These are phyloP conservation scores for Saturnia japonica DNA, from an alignment of 2,888 invertebrate genomes.

Conservation along the genomic window DNA sequence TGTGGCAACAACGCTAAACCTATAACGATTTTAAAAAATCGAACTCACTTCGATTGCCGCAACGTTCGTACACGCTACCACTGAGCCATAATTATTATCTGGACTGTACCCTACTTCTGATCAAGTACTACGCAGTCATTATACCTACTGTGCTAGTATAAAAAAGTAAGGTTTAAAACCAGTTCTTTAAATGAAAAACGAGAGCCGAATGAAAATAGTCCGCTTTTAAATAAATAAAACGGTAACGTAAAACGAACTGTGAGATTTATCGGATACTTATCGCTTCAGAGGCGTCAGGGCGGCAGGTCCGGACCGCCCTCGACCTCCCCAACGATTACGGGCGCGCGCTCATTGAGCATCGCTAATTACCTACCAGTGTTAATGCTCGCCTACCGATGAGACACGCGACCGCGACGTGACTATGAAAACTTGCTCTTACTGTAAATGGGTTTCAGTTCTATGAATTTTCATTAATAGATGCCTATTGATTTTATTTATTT, in stretches of 20 bases:
- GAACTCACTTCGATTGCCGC: too few relatives aligned
- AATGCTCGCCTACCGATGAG: conserved; percentile 19
- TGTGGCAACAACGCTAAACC: too few relatives aligned
- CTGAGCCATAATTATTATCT: too few relatives aligned
- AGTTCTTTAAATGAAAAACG: not conserved
- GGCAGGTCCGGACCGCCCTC: conserved; percentile 37
- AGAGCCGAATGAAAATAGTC: not conserved
- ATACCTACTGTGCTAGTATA: too few relatives aligned
- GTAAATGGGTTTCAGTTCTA: not conserved
- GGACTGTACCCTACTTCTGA: too few relatives aligned
- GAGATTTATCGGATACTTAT: conserved; percentile 33
- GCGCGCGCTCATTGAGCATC: conserved; percentile 47
- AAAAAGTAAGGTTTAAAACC: not conserved
- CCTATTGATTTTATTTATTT: not conserved
- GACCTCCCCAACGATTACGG: conserved; percentile 39
- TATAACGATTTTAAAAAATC: too few relatives aligned
- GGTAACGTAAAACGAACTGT: not conserved
- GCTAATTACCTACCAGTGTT: conserved; percentile 44
- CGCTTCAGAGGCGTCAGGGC: conserved; percentile 22
- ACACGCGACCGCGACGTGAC: conserved; percentile 8
- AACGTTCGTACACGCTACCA: too few relatives aligned
- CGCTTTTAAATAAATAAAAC: not conserved
- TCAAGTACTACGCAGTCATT: too few relatives aligned
- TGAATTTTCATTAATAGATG: not conserved
- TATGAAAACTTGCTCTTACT: not conserved